Percentiles rank a stretch among this genome's conserved stretches.
Conservation (phyloP, 2,113 vertebrate genomes). For the Cyprinodon brontotheroides region DNA sequence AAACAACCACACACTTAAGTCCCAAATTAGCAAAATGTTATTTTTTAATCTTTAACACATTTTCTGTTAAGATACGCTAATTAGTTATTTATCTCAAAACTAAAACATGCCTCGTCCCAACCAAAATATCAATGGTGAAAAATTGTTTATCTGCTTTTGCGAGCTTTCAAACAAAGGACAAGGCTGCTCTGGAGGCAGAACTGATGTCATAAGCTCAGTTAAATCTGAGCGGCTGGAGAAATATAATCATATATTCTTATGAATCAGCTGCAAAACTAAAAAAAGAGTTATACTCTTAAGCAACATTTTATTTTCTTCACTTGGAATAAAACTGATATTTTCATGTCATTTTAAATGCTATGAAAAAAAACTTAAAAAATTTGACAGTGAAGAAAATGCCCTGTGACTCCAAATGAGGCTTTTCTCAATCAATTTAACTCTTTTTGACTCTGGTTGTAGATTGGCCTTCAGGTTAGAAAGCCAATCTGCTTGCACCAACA, state of each 20-base stretch:
- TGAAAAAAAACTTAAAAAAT: background rate
- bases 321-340: background rate
- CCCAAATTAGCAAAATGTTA: slow-evolving; percentile 23
- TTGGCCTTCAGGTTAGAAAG: slow-evolving; percentile 16
- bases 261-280: background rate
- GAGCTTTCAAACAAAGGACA: slow-evolving; percentile 33
- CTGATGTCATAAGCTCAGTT: slow-evolving; percentile 36
- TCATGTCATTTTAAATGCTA: background rate
- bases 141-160: slow-evolving; percentile 44
- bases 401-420: background rate
- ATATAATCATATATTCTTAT: slow-evolving; percentile 5
- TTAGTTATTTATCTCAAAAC: slow-evolving; percentile 40
- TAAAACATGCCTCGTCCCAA: slow-evolving; percentile 44
- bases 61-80: slow-evolving; percentile 41
- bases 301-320: background rate
- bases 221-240: slow-evolving; percentile 2
- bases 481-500: slow-evolving; percentile 19
- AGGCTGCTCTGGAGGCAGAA: slow-evolving; percentile 33
- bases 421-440: background rate
- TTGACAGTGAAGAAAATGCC: background rate
- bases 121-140: slow-evolving; percentile 38
- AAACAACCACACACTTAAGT: slow-evolving; percentile 30
- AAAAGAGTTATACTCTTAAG: background rate
- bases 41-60: slow-evolving; percentile 27
- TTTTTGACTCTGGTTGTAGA: slow-evolving; percentile 1